Conservation (phyloP, 2,113 vertebrate genomes). For the Cervus canadensis region DNA sequence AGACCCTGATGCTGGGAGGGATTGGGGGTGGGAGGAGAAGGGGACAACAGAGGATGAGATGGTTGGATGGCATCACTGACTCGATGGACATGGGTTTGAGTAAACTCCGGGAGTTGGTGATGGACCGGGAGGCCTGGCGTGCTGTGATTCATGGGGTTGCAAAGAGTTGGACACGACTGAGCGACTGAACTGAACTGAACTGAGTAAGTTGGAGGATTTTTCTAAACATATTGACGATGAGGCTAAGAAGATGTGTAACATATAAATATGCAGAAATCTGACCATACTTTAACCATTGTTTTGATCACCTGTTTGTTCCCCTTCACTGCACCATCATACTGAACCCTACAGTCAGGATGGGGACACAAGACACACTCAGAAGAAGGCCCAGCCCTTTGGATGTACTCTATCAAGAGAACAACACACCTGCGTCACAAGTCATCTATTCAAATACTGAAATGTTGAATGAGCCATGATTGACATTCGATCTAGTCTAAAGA, state of each 20-base stretch:
- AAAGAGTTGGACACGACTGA: not conserved
- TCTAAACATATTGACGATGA: not conserved
- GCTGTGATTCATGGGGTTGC: not conserved
- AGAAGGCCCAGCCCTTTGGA: not conserved
- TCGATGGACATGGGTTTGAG: not conserved
- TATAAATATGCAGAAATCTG: not conserved
- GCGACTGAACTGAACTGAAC: not conserved
- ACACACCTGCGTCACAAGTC: not conserved
- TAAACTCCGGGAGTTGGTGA: not conserved
- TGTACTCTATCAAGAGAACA: not conserved
- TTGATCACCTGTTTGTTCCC: not conserved
- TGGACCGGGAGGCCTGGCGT: not conserved
- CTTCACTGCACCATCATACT: not conserved
- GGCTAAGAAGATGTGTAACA: not conserved
- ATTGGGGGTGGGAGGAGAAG: not conserved
- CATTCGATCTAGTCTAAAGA: constrained; percentile 26
- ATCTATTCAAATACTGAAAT: constrained; percentile 38
- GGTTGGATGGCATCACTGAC: not conserved
- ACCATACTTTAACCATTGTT: not conserved
- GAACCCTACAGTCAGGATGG: not conserved
- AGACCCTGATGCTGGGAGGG: not conserved
- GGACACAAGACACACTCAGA: not conserved
- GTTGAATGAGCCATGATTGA: constrained; percentile 35
- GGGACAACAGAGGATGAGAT: not conserved
- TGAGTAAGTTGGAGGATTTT: not conserved